phyloP scores from a whole-genome alignment of 2,113 vertebrate species.

The Saccopteryx leptura region DNA sequence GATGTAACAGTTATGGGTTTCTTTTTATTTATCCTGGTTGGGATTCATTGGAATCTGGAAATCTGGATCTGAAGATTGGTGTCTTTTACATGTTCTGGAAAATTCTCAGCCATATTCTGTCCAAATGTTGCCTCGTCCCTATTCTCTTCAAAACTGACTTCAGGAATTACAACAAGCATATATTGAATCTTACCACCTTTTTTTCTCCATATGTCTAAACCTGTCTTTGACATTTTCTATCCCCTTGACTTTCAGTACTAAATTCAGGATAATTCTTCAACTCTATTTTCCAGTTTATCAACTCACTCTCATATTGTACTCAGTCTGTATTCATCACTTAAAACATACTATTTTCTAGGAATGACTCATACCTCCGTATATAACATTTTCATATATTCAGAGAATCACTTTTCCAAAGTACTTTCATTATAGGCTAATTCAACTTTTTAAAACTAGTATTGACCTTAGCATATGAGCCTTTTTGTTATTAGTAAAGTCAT shows the following conservation, averaged over 20 bases:
- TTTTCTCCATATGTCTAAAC: background rate
- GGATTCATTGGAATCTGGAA: background rate
- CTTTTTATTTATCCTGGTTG: conserved; percentile 29
- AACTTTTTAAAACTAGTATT: background rate
- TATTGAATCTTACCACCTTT: background rate
- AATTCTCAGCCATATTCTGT: background rate
- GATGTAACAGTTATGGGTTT: background rate
- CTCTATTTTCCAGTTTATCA: background rate
- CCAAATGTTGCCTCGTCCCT: background rate
- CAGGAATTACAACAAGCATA: background rate
- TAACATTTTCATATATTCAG: background rate
- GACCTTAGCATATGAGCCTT: background rate
- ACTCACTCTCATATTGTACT: background rate
- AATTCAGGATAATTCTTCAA: conserved; percentile 27
- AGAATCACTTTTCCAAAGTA: background rate
- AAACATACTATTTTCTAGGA: background rate
- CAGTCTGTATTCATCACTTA: conserved; percentile 6
- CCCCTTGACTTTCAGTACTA: background rate
- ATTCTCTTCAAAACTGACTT: conserved; percentile 6
- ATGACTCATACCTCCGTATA: background rate
- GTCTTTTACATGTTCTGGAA: conserved; percentile 13
- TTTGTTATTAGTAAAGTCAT: background rate
- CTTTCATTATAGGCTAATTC: background rate
- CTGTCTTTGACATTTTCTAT: background rate
- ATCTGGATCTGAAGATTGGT: conserved; percentile 6